phyloP scores from a whole-genome alignment of 2,113 vertebrate genomes.

The Geococcyx californianus region DNA sequence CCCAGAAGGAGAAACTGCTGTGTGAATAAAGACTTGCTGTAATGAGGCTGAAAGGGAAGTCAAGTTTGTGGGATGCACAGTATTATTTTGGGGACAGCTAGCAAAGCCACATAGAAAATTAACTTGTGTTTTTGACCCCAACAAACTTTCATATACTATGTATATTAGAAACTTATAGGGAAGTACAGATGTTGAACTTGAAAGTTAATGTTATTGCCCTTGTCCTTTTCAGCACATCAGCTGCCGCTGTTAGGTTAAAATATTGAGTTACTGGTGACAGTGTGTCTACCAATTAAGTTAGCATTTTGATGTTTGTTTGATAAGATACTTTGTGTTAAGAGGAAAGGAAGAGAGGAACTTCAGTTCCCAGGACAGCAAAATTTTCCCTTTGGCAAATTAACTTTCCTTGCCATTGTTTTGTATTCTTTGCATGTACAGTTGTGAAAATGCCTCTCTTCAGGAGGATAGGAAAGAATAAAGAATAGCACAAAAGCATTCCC shows the following conservation, averaged over 20 bases:
- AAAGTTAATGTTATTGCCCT: neutral
- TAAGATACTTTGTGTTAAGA: neutral
- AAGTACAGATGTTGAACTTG: neutral
- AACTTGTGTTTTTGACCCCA: neutral
- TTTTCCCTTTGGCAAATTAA: neutral
- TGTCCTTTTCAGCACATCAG: neutral
- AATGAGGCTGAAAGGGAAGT: neutral
- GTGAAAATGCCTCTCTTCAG: neutral
- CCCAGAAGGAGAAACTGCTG: neutral
- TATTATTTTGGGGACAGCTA: neutral
- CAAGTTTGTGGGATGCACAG: neutral
- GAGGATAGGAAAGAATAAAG: neutral
- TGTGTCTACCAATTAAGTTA: neutral
- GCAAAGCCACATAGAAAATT: neutral
- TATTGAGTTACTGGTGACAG: neutral
- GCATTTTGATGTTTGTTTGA: neutral
- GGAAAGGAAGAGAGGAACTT: neutral
- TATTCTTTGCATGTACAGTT: neutral
- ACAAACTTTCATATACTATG: neutral
- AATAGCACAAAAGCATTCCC: neutral
- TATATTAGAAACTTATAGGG: neutral
- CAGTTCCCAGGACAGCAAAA: neutral
- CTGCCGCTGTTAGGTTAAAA: neutral
- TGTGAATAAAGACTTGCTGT: neutral
- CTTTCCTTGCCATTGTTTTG: neutral